Percentiles rank a stretch among this genome's conserved stretches.
Conservation (phyloP, 2,797 vertebrate genomes). For the Myoxocephalus aenaeus region DNA sequence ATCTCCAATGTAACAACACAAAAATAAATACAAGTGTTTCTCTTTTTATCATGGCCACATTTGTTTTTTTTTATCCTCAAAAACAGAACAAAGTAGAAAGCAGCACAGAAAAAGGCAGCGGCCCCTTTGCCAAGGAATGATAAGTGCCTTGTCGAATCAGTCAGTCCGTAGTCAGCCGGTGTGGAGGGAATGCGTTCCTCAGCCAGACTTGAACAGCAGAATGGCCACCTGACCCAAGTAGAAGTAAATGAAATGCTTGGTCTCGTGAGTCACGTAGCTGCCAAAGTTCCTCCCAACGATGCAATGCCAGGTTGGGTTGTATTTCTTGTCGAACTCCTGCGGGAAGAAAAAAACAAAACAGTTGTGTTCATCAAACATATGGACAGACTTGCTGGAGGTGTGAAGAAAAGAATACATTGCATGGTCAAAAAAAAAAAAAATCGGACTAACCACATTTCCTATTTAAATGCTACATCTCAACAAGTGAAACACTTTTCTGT, state of each 20-base stretch:
- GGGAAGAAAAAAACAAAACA: constrained; percentile 15
- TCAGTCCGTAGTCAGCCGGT: constrained; percentile 81
- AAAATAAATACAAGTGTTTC: constrained; percentile 95
- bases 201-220: constrained; percentile 97
- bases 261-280: constrained; percentile 97
- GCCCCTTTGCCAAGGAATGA: constrained; percentile 87
- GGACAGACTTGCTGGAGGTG: background rate
- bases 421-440: too few species aligned
- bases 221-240: constrained; percentile 99
- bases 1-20: constrained; percentile 83
- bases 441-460: too few species aligned
- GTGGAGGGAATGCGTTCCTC: constrained; percentile 62
- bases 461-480: background rate
- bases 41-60: constrained; percentile 80
- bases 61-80: constrained; percentile 68
- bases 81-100: constrained; percentile 85
- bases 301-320: constrained; percentile 98
- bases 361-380: constrained; percentile 15
- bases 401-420: background rate
- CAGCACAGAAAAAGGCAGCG: constrained; percentile 86
- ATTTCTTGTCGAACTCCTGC: constrained; percentile 98
- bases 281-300: constrained; percentile 98
- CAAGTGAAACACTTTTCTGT: too few species aligned
- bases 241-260: constrained; percentile 99
- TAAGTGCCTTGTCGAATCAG: constrained; percentile 88